Evolutionary conservation across 2,797 vertebrate species (phyloP).

Genomic region (Xyrichtys novacula): DNA sequence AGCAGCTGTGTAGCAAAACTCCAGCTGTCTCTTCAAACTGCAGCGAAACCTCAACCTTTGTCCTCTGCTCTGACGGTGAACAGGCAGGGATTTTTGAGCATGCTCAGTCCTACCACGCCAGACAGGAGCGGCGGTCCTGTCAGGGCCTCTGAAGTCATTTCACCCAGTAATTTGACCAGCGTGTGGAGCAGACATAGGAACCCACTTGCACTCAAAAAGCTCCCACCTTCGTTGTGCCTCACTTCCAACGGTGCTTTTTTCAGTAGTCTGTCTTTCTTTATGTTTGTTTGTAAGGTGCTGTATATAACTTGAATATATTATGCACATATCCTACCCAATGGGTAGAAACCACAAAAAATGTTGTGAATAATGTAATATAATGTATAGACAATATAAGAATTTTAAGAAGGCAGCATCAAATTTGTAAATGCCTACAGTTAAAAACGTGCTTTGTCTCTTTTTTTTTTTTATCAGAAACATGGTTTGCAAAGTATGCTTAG

Average conservation of each 20-base stretch:
- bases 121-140: slow-evolving; percentile 22
- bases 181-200: slow-evolving; percentile 85
- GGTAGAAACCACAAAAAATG: slow-evolving; percentile 91
- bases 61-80: background rate
- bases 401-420: slow-evolving; percentile 94
- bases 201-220: slow-evolving; percentile 86
- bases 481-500: slow-evolving; percentile 91
- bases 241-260: slow-evolving; percentile 96
- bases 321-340: slow-evolving; percentile 99
- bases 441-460: slow-evolving; percentile 85
- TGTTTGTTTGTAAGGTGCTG: slow-evolving; percentile 94
- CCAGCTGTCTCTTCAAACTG: slow-evolving; percentile 1
- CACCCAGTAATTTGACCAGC: slow-evolving; percentile 61
- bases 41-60: slow-evolving; percentile 16
- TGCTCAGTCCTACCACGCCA: slow-evolving; percentile 32
- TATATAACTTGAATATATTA: slow-evolving; percentile 97
- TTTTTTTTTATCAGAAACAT: slow-evolving; percentile 83
- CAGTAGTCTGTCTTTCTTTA: slow-evolving; percentile 87
- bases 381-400: slow-evolving; percentile 93
- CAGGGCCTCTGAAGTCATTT: slow-evolving; percentile 50
- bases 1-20: slow-evolving; percentile 5
- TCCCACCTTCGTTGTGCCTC: slow-evolving; percentile 95
- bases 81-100: background rate
- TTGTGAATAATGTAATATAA: slow-evolving; percentile 98
- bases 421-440: slow-evolving; percentile 92